Conservation (phyloP, 1,140 invertebrate genomes). For the Globodera rostochiensis region DNA sequence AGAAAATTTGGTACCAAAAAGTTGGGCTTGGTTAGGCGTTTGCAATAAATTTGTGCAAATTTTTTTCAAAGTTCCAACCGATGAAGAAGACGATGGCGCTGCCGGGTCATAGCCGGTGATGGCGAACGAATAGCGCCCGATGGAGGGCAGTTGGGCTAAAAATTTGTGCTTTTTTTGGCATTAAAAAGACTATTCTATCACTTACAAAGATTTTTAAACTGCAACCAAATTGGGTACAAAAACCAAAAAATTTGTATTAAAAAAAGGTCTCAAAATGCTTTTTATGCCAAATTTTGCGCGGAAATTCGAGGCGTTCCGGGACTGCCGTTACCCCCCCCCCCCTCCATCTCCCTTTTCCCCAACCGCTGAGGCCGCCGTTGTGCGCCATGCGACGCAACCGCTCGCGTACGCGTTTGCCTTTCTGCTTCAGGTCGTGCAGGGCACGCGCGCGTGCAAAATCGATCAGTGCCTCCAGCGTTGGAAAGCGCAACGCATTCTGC, state of each 20-base stretch:
- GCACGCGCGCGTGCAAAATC: slow-evolving; percentile 66
- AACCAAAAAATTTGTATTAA: slow-evolving; percentile 55
- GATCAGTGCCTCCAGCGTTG: slow-evolving; percentile 46
- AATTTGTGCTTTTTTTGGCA: not conserved
- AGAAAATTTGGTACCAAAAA: too few relatives aligned
- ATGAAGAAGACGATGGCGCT: too few relatives aligned
- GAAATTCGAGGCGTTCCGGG: too few relatives aligned
- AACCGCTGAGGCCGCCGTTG: slow-evolving; percentile 51
- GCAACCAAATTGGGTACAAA: not conserved
- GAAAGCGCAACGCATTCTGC: not conserved
- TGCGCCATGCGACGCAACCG: slow-evolving; percentile 69
- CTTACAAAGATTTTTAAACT: too few relatives aligned
- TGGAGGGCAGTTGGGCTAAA: slow-evolving; percentile 66
- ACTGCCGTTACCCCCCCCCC: too few relatives aligned
- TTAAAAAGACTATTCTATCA: too few relatives aligned
- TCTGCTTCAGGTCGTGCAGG: slow-evolving; percentile 79
- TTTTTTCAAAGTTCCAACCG: too few relatives aligned
- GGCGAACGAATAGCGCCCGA: slow-evolving; percentile 63
- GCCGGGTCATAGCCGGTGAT: slow-evolving; percentile 49
- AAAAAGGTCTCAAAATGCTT: slow-evolving; percentile 67
- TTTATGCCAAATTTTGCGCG: not conserved
- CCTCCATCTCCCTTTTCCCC: not conserved
- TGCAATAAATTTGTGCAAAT: too few relatives aligned
- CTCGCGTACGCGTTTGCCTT: slow-evolving; percentile 79
- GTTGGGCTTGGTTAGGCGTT: too few relatives aligned